Evolutionary conservation across 2,113 vertebrate genomes (phyloP).

Genomic region (Xiphias gladius): DNA sequence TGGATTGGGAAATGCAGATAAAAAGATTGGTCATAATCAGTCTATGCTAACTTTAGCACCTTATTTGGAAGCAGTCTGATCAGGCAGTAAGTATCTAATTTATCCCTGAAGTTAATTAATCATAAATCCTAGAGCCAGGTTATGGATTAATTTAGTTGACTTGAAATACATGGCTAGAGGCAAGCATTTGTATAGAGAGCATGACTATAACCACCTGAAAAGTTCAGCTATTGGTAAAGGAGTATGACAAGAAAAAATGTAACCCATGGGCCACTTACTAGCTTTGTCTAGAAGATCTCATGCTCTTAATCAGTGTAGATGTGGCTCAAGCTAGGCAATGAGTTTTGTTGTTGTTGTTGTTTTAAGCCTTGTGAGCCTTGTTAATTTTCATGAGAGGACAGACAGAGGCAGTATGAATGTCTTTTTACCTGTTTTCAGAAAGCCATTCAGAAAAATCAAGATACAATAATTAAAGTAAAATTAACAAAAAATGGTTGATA

Average conservation of each 20-base stretch:
- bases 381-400: background rate
- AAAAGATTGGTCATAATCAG: background rate
- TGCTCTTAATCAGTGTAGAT: background rate
- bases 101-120: background rate
- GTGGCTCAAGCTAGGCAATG: too few relatives aligned
- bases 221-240: background rate
- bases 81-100: background rate
- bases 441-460: too few relatives aligned
- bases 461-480: too few relatives aligned
- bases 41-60: background rate
- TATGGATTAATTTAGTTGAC: background rate
- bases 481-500: background rate
- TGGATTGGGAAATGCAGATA: background rate
- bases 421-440: background rate
- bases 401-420: background rate
- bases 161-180: background rate
- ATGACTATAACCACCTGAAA: background rate
- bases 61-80: background rate
- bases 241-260: background rate
- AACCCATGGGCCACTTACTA: background rate
- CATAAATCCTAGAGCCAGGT: constrained; percentile 3
- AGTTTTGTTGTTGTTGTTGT: background rate
- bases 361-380: background rate
- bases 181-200: background rate
- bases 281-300: background rate